phyloP scores from a whole-genome alignment of 2,888 invertebrate genomes.

The Euplagia quadripunctaria region DNA sequence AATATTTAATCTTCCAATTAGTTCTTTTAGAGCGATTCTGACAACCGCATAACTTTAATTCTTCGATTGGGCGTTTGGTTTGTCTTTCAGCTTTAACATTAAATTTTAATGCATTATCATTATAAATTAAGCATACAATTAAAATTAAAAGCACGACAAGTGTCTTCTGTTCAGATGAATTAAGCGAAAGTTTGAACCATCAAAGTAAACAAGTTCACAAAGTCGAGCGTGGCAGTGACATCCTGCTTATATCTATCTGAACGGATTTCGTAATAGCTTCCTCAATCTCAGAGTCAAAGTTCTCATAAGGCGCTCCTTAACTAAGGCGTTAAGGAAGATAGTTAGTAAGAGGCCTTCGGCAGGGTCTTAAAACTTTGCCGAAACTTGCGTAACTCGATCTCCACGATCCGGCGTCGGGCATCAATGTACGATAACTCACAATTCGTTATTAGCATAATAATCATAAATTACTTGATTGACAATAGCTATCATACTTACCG shows the following conservation, averaged over 20 bases:
- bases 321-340: constrained; percentile 86
- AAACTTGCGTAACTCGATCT: constrained; percentile 85
- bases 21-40: constrained; percentile 64
- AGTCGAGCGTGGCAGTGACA: constrained; percentile 85
- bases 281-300: constrained; percentile 86
- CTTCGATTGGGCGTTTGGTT: constrained; percentile 38
- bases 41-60: constrained; percentile 51
- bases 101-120: background rate
- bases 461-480: constrained; percentile 62
- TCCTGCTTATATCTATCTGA: constrained; percentile 85
- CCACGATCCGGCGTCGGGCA: constrained; percentile 72
- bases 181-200: constrained; percentile 78
- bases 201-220: constrained; percentile 85
- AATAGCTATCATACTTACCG: constrained; percentile 31
- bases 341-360: constrained; percentile 84
- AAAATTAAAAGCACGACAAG: constrained; percentile 48
- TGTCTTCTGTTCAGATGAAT: constrained; percentile 70
- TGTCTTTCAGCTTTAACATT: background rate
- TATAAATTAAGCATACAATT: background rate
- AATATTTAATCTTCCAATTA: constrained; percentile 79
- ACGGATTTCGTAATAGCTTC: constrained; percentile 86
- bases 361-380: constrained; percentile 84
- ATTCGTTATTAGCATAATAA: constrained; percentile 83
- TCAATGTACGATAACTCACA: constrained; percentile 79
- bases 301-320: constrained; percentile 87